Conservation (phyloP, 2,797 vertebrate species). For the Chaenodraco wilsoni region DNA sequence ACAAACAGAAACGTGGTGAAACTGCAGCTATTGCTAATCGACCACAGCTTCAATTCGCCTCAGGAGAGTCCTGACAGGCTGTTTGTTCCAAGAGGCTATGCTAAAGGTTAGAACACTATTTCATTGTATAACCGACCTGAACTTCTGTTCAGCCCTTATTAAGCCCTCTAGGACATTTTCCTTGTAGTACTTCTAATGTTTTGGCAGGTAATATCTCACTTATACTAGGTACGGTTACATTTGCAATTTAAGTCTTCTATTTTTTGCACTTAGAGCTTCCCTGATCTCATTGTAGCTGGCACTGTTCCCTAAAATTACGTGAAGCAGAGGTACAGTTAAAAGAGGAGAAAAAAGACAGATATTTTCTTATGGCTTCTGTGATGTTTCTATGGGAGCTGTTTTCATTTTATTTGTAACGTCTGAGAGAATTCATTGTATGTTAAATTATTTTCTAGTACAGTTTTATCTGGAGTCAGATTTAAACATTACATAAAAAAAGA, state of each 20-base stretch:
- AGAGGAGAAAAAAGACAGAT: conserved; percentile 10
- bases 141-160: conserved; percentile 30
- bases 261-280: conserved; percentile 12
- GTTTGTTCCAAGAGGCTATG: neutral
- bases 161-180: conserved; percentile 9
- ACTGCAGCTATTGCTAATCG: neutral
- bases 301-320: conserved; percentile 36
- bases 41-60: neutral
- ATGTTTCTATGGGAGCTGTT: neutral
- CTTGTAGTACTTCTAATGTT: neutral
- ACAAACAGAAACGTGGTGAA: neutral
- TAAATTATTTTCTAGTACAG: conserved; percentile 5
- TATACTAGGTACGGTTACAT: conserved; percentile 24
- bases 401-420: neutral
- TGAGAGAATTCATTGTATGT: neutral
- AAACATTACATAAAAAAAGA: neutral
- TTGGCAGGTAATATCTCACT: conserved; percentile 30
- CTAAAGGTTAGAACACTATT: conserved; percentile 5
- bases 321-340: conserved; percentile 26
- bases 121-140: conserved; percentile 6
- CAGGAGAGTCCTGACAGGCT: conserved; percentile 4
- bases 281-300: conserved; percentile 35
- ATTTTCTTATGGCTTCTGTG: neutral
- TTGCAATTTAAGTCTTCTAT: conserved; percentile 22
- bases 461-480: conserved; percentile 5